These are phyloP conservation scores for Lepidurus apus DNA, from an alignment of 1,140 invertebrate genomes.

Conservation along the genomic window DNA sequence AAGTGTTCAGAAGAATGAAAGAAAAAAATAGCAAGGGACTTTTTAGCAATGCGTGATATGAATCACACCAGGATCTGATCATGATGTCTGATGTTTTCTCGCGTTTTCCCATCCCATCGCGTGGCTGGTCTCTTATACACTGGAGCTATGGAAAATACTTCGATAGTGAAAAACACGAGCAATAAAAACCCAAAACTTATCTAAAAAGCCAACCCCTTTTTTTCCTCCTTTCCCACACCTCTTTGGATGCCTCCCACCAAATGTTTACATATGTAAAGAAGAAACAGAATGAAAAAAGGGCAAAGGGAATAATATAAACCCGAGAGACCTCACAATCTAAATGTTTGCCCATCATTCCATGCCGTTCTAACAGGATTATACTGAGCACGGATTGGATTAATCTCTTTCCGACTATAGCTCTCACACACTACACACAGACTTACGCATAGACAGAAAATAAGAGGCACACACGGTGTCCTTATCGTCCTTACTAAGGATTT, in stretches of 20 bases:
- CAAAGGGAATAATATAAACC: neutral
- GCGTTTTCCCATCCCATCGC: conserved; percentile 1
- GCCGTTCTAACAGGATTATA: conserved; percentile 21
- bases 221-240: neutral
- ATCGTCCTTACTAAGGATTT: neutral
- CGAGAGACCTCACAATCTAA: neutral
- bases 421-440: neutral
- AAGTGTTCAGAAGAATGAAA: neutral
- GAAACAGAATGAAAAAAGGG: neutral
- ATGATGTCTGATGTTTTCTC: neutral
- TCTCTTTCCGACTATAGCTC: neutral
- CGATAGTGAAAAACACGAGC: neutral
- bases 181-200: neutral
- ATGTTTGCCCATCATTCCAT: neutral
- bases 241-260: neutral
- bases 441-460: neutral
- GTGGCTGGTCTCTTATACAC: neutral
- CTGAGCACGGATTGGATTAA: conserved; percentile 19
- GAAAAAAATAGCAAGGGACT: neutral
- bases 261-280: conserved; percentile 19
- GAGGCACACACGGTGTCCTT: neutral
- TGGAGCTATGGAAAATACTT: neutral
- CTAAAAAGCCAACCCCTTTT: neutral
- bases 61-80: conserved; percentile 21
- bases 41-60: conserved; percentile 19